Conservation (phyloP, 2,888 invertebrate species). For the Leucophora obtusa region DNA sequence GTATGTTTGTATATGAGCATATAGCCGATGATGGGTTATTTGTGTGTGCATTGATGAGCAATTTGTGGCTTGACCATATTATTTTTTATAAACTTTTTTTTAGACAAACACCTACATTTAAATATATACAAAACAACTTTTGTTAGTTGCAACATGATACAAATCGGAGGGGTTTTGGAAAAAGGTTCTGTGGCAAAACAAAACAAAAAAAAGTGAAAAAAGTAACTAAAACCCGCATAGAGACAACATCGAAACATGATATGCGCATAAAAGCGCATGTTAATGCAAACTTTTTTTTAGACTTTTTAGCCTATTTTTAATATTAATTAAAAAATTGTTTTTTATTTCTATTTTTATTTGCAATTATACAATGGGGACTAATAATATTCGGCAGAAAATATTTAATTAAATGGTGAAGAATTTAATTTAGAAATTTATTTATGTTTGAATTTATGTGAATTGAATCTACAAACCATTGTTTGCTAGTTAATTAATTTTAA, state of each 20-base stretch:
- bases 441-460: no score
- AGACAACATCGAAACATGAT: constrained; percentile 50
- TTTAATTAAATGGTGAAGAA: background rate
- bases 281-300: constrained; percentile 67
- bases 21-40: constrained; percentile 65
- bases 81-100: constrained; percentile 53
- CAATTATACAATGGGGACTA: constrained; percentile 24
- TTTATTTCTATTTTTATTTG: constrained; percentile 43
- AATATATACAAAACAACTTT: constrained; percentile 16
- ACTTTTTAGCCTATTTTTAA: constrained; percentile 77
- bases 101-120: constrained; percentile 62
- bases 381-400: constrained; percentile 2
- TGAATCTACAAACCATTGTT: no score
- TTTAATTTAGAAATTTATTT: no score
- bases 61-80: constrained; percentile 69
- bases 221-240: constrained; percentile 55
- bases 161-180: constrained; percentile 1
- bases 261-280: constrained; percentile 61
- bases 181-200: background rate
- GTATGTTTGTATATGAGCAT: constrained; percentile 59
- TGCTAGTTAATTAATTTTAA: no score
- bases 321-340: constrained; percentile 73
- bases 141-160: background rate
- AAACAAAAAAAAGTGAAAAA: constrained; percentile 12
- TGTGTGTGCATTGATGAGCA: constrained; percentile 66